Evolutionary conservation across 2,888 invertebrate species (phyloP), one percentile per base, ranked within the genome.

Genomic region (Nomada fucata): DNA sequence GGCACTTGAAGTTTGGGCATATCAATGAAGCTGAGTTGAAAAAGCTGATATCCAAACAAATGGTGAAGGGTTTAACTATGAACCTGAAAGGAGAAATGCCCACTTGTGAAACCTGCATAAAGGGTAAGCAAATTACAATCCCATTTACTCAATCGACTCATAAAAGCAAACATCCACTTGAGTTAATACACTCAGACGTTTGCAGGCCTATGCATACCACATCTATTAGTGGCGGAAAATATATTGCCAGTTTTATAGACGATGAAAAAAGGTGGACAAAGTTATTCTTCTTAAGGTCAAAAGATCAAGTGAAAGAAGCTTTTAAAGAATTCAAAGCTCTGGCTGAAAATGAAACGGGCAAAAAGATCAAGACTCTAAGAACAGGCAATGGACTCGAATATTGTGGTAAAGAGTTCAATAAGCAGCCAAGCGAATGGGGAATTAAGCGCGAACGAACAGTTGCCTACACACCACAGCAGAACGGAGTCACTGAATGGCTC

Each of bases 271-370:
- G 20, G 2, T 74, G 23, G 64, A 42, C 29, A 5, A 59, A 67
- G 18, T 52, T 75, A 4, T 68, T 67, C n/a, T 68, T 68, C 23
- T 52, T 74, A 10, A 67, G 65, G n/a, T n/a, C n/a, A 20, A 67
- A 74, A 11, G 18, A 20, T 4, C 67, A 74, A 18, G 60, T 42
- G 15, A 50, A n/a, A 52, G 3, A n/a, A 0, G 57, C 4, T 1
- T 60, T 75, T 20, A 9, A 57, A 15, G 44, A 42, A n/a, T 60
- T 20, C 15, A 75, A 60, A 52, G 47, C 42, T 15, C n/a, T 50
- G 2, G 67, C 26, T 20, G 60, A 60, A 44, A 71, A 42, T 23
- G 59, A 71, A 29, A 60, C 23, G 7, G 61, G 61, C 2, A 18
- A 29, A 1, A 68, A 23, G 44, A 60, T 75, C 15, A 52, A 68